These are phyloP conservation scores for Pheucticus melanocephalus DNA, from an alignment of 2,113 vertebrate species.

Conservation along the genomic window DNA sequence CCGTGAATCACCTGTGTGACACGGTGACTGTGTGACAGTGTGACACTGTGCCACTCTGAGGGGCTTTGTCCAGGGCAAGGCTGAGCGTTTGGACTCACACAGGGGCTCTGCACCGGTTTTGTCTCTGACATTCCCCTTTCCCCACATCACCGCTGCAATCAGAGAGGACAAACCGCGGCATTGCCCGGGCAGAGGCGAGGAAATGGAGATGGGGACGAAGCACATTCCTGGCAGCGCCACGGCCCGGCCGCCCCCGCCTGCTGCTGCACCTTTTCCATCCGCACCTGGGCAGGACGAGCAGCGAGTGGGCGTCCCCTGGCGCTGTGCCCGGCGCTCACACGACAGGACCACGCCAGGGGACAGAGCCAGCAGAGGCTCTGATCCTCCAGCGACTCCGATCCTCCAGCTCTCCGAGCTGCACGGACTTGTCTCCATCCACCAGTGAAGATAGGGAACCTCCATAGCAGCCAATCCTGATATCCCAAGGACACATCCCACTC, in stretches of 20 bases:
- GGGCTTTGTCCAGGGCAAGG: background rate
- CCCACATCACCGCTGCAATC: background rate
- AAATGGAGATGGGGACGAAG: background rate
- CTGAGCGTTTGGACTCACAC: background rate
- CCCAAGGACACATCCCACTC: background rate
- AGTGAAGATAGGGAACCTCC: background rate
- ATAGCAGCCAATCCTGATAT: background rate
- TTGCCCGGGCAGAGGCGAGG: background rate
- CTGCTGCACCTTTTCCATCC: background rate
- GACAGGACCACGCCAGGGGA: background rate
- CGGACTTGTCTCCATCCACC: background rate
- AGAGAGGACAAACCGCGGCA: background rate
- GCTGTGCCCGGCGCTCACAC: rapidly evolving
- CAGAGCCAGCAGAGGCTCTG: background rate
- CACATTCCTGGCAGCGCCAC: background rate
- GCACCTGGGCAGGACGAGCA: background rate
- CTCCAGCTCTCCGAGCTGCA: background rate
- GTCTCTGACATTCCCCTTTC: background rate
- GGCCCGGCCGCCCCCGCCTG: background rate
- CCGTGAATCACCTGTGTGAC: background rate
- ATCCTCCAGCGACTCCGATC: background rate
- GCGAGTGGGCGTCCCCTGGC: background rate
- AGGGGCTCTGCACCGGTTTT: background rate
- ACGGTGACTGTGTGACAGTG: background rate
- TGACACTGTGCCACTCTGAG: background rate